Evolutionary conservation across 2,888 invertebrate species (phyloP), one percentile per base, ranked within the genome.

Genomic region (Dynastes maya): DNA sequence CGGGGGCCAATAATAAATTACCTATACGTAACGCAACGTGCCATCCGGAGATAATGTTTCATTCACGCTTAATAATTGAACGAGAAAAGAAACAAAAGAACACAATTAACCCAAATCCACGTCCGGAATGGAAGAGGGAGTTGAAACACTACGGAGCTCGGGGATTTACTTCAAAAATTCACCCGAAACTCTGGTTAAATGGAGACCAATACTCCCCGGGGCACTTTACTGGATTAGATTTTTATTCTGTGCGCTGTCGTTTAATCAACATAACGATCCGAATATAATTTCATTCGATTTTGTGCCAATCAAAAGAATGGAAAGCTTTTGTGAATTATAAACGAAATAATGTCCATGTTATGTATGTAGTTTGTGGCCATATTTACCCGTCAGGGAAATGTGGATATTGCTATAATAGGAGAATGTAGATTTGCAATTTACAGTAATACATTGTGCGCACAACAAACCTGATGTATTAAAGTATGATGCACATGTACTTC

Each of bases 41-140:
- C 29, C 55, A 55, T 63, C 51, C 40, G 49, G 51, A 29, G 68
- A 68, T 68, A 68, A 68, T 68, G 49, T 68, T 68, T 68, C 68
- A 68, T 68, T 68, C 68, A 68, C 68, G 68, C 51, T 72, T 58
- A 58, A 58, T 72, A 72, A 72, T 72, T 58, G 72, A n/a, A 16
- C 40, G 55, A n/a, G n/a, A 53, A 55, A 55, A 58, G 67, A 45
- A 45, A 67, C 67, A 67, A 63, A 58, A 63, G 63, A 32, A 32
- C 63, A 63, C 13, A 63, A 63, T 63, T 63, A 63, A n/a, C 63
- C 29, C 32, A 63, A 63, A 63, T 63, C 29, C 32, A 63, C 29
- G 29, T 63, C 32, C 32, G 29, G 63, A 58, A 58, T 22, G 55
- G 22, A 22, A 45, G 45, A 32, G 32, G 29, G 63, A 11, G 63